Base-by-base conservation (phyloP, 2,113 vertebrate genomes). In the Rutilus rutilus region DNA sequence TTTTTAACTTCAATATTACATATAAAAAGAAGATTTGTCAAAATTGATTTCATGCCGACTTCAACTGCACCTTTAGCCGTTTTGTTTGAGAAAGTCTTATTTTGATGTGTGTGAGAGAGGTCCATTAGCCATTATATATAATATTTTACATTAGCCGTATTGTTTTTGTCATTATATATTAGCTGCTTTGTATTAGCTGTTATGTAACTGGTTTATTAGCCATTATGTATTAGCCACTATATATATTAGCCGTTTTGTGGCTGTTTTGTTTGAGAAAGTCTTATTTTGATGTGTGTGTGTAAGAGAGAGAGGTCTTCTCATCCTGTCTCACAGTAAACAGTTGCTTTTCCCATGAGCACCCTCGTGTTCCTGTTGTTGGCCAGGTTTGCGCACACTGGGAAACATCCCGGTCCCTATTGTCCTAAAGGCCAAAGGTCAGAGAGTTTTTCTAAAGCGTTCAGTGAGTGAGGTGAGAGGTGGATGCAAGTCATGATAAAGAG, bases 281-380 rank as follows among this genome's bases (percentile, higher is more conserved):
- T 42, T 25, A 23, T 60, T 45, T 82, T 9, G 21, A 39, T 69
- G 25, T 71, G 62, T 73, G 39, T 83, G 67, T 45, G 62, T 71
- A 36, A 33, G 9, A 23, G 54, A 83, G 75, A 76, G 90, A 80
- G 90, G 89, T 91, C 86, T 79, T 89, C 92, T 94, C 93, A 94
- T 96, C 94, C 95, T 94, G 93, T 92, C 87, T 86, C 92, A 93
- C 93, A 94, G 95, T 95, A 96, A 95, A 95, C 95, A 94, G 94
- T 94, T 94, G 95, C 94, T 94, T 94, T 95, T 95, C 95, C 95
- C 94, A 96, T 92, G 95, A 95, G 93, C 93, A 91, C 92, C 93
- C 92, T 94, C 94, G 89, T 95, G 95, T 95, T 95, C 94, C 95
- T 95, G 94, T 96, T 96, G 95, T 96, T 91, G 90, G 89, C 93